phyloP scores from a whole-genome alignment of 2,888 invertebrate genomes.

The Heliothis peltigera region DNA sequence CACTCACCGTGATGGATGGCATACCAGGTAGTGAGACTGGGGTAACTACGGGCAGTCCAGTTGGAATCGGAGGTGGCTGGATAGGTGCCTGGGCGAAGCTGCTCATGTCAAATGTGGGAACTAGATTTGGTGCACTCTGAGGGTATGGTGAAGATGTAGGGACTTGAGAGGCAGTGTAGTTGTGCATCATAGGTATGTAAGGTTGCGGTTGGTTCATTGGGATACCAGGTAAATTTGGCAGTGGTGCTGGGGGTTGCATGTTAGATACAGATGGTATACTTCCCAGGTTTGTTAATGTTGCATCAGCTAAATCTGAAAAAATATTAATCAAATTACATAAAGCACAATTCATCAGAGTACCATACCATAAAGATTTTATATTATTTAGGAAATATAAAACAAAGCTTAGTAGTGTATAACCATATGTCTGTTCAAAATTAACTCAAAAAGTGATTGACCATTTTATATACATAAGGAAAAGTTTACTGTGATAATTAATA shows the following conservation, averaged over 20 bases:
- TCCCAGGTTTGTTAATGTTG: conserved; percentile 85
- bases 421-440: too few relatives aligned
- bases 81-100: conserved; percentile 78
- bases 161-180: conserved; percentile 78
- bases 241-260: conserved; percentile 88
- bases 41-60: conserved; percentile 90
- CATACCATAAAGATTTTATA: too few relatives aligned
- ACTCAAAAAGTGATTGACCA: too few relatives aligned
- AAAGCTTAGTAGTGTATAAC: too few relatives aligned
- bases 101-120: conserved; percentile 86
- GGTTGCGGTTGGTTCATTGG: conserved; percentile 89
- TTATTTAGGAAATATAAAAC: too few relatives aligned
- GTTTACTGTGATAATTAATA: too few relatives aligned
- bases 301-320: conserved; percentile 85
- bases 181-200: conserved; percentile 88
- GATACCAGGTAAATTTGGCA: conserved; percentile 87
- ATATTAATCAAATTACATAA: not conserved
- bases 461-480: too few relatives aligned
- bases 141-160: conserved; percentile 62
- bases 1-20: conserved; percentile 95
- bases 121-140: conserved; percentile 71
- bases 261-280: conserved; percentile 87
- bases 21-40: conserved; percentile 93
- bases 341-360: not conserved
- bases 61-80: conserved; percentile 77